These are phyloP conservation scores for Pseudachorutes palmiensis DNA, from an alignment of 1,140 invertebrate species.

Conservation along the genomic window DNA sequence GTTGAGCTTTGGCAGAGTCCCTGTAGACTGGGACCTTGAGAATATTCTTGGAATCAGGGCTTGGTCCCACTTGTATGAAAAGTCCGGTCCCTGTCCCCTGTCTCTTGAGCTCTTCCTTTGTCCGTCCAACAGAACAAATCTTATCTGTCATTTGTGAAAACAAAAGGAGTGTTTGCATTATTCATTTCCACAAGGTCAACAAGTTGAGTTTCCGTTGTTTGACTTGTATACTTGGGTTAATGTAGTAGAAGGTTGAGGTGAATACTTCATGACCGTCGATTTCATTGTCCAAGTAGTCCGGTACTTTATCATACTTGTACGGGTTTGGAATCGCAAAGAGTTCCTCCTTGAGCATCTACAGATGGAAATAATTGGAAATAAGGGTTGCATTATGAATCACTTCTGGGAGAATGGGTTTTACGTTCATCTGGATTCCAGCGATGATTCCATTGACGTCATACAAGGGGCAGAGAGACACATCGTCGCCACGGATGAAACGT, in stretches of 20 bases:
- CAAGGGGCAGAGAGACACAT: conserved; percentile 9
- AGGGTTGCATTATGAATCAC: no score
- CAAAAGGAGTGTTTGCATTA: not conserved
- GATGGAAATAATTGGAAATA: no score
- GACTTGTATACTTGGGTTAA: conserved; percentile 6
- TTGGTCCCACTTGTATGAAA: conserved; percentile 21
- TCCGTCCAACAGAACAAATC: conserved; percentile 21
- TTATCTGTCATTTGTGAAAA: not conserved
- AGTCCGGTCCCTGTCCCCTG: conserved; percentile 21
- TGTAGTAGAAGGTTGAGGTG: conserved; percentile 4
- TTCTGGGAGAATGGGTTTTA: no score
- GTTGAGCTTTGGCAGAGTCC: conserved; percentile 10
- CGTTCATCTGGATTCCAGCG: conserved; percentile 25
- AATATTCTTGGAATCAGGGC: not conserved
- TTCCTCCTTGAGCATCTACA: conserved; percentile 1
- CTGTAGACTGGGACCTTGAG: conserved; percentile 15
- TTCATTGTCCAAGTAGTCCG: not conserved
- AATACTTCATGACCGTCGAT: not conserved
- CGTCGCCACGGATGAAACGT: not conserved
- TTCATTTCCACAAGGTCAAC: not conserved
- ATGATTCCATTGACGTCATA: conserved; percentile 26
- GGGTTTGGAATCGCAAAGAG: not conserved
- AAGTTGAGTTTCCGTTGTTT: not conserved
- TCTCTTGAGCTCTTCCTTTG: not conserved
- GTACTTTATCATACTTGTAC: conserved; percentile 9